Evolutionary conservation across 2,113 vertebrate species (phyloP), one percentile per base, ranked within the genome.

Genomic region (Alaudala cheleensis): DNA sequence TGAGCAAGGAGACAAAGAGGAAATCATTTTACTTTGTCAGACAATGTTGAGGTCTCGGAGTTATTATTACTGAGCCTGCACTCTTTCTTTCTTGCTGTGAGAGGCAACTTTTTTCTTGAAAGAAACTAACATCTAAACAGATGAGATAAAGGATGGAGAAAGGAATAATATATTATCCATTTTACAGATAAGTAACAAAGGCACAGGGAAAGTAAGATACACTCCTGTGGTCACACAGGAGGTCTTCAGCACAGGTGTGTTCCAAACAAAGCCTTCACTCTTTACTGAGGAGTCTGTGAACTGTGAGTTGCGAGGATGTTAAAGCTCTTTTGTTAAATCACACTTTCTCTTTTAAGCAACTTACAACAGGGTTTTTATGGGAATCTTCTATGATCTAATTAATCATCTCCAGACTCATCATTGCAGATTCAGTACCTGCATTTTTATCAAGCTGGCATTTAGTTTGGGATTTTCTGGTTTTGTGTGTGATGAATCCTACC

Each of bases 91-190:
- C 76, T 66, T 66, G 64, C 92, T 92, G 47, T 47, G 67, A 91
- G 66, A 93, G 64, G 69, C 40, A 91, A 76, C 92, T 73, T 86
- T 61, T 87, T 97, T 56, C 81, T 93, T 90, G 70, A 91, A 94
- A 94, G 90, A 86, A 88, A 62, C 76, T 93, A 88, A 82, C 69
- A 78, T 66, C 85, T 88, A 96, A 96, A 95, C 72, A 96, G 85
- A 88, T 6, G 7, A 86, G 74, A 88, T 85, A 93, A 90, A 90
- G 64, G 51, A 86, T 49, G 60, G 64, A 81, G 67, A 96, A 90
- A 80, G 87, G 66, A 81, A 86, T 66, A 91, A 77, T 83, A 31
- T 39, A 73, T 91, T 80, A 91, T 54, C 47, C 54, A 37, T 92
- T 94, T 91, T 62, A 73, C 6, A 93, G 93, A 37, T 57, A 92